These are phyloP conservation scores for Micromys minutus DNA, from an alignment of 2,113 vertebrate species.

Conservation along the genomic window DNA sequence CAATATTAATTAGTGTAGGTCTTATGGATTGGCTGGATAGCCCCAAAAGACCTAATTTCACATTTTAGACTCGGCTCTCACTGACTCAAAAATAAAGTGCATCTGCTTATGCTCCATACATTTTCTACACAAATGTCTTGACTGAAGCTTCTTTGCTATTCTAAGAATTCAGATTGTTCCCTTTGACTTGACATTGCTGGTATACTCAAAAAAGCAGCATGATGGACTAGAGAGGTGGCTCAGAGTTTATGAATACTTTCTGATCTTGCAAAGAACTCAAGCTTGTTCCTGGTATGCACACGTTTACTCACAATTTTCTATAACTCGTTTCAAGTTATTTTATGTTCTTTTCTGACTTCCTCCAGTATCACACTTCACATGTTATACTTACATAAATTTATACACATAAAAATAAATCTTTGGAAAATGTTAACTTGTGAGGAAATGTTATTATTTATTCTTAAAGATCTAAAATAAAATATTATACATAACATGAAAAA, in stretches of 20 bases:
- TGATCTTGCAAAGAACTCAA: not conserved
- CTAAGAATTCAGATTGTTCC: not conserved
- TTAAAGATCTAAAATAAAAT: slow-evolving; percentile 19
- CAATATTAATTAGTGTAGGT: not conserved
- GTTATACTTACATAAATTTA: not conserved
- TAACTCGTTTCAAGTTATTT: not conserved
- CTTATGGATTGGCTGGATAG: not conserved
- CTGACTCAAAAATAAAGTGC: not conserved
- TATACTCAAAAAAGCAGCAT: not conserved
- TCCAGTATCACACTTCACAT: not conserved
- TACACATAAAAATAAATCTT: not conserved
- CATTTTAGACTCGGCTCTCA: not conserved
- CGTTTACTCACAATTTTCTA: not conserved
- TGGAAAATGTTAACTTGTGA: not conserved
- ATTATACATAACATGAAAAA: not conserved
- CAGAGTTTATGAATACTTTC: not conserved
- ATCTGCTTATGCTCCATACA: not conserved
- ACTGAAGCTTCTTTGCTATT: not conserved
- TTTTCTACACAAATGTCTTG: not conserved
- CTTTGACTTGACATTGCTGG: not conserved
- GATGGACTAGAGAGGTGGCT: not conserved
- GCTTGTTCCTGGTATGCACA: not conserved
- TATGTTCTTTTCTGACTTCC: not conserved
- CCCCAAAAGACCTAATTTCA: not conserved
- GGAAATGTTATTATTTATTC: not conserved